Evolutionary conservation across 2,113 vertebrate species (phyloP), one percentile per base, ranked within the genome.

Genomic region (Maccullochella peelii): DNA sequence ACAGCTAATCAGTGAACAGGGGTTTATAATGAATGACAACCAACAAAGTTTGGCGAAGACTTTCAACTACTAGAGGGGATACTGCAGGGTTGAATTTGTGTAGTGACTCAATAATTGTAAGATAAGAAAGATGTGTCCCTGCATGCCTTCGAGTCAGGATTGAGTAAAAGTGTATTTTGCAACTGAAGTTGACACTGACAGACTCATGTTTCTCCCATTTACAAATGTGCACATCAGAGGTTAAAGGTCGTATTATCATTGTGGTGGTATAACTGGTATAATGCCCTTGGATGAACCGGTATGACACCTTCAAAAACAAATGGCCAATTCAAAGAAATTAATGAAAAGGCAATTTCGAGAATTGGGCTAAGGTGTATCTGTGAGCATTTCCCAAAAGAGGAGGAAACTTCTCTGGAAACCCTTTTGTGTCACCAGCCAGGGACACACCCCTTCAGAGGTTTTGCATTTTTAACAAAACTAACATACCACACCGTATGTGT

Each of bases 401-500:
- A 70, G 62, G 25, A 57, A 65, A 27, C 33, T 66, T 81, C 33
- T 44, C 36, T 82, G n/a, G 68, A 71, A 78, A 73, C 12, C 36
- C 49, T 47, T 72, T 12, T 68, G 72, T 78, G 30, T 72, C 38
- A 61, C 40, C 33, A 8, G 44, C 1, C 5, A 72, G 38, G 58
- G 58, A 78, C 73, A 79, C 62, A 54, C 72, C 59, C n/a, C 79
- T 73, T 18, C 16, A 73, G n/a, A 14, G n/a, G 5, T 72, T 57
- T 25, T 25, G 16, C 16, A 57, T 27, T 57, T 57, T 57, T 9
- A 25, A 42, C 21, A 9, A 42, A 42, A 27, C 15, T 7, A 62
- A 36, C 12, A 14, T 20, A 61, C 36, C 36, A 27, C 36, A 42
- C 54, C 44, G 42, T 58, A 44, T 47, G 63, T 27, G 10, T 44